These are phyloP conservation scores for Eretmocerus hayati DNA, from an alignment of 2,888 invertebrate genomes.

Conservation along the genomic window DNA sequence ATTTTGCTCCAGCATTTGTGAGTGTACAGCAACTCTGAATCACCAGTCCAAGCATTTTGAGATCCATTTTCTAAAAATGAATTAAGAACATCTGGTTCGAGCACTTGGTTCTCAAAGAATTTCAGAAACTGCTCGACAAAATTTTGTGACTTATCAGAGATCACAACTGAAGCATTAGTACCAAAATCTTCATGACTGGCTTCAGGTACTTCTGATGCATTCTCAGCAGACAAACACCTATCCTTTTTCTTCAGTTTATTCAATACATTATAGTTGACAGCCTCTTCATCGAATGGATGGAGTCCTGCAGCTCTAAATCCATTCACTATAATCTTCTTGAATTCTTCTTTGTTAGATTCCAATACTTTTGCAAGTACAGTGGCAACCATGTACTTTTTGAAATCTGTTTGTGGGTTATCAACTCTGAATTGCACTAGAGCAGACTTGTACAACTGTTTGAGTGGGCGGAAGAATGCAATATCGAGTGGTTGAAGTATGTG, in stretches of 20 bases:
- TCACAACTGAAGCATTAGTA: not conserved
- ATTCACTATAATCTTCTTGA: not conserved
- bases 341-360: not conserved
- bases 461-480: constrained; percentile 6
- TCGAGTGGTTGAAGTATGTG: constrained; percentile 9
- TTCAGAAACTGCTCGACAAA: too few relatives aligned
- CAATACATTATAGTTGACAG: constrained; percentile 3
- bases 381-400: constrained; percentile 6
- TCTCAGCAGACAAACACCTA: too few relatives aligned
- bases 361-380: not conserved
- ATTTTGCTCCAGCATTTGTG: not conserved
- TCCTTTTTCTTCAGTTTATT: not conserved
- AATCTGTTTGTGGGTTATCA: not conserved
- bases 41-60: not conserved
- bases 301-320: constrained; percentile 1
- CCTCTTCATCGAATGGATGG: not conserved
- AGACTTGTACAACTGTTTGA: constrained; percentile 5
- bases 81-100: not conserved
- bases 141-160: not conserved
- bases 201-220: not conserved
- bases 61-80: not conserved
- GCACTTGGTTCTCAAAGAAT: not conserved
- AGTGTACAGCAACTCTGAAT: not conserved
- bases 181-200: not conserved
- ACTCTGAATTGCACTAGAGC: not conserved